These are phyloP conservation scores for Drosophila asahinai DNA, from an alignment of 1,140 invertebrate genomes.

Conservation along the genomic window DNA sequence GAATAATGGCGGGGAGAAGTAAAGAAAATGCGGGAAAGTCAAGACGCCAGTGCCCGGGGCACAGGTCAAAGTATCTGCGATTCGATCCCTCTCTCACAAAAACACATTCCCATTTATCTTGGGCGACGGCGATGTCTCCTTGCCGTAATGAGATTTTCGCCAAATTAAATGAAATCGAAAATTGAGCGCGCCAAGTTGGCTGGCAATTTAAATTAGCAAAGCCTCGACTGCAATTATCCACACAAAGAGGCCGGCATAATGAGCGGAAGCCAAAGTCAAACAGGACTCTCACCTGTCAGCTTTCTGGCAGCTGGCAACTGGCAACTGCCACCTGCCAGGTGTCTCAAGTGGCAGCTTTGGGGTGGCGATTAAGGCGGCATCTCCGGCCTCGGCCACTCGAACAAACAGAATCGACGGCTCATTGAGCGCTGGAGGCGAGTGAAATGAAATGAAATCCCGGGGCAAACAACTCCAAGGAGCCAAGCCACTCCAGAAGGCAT, in stretches of 20 bases:
- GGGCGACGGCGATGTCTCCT: conserved; percentile 5
- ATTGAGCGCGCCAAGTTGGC: conserved; percentile 20
- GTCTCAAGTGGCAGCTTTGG: conserved; percentile 43
- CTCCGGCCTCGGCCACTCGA: conserved; percentile 32
- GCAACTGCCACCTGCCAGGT: conserved; percentile 46
- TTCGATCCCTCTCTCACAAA: conserved; percentile 11
- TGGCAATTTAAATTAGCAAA: conserved; percentile 56
- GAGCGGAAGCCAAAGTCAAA: conserved; percentile 54
- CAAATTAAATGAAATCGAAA: conserved; percentile 60
- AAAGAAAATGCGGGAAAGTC: conserved; percentile 26
- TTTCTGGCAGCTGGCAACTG: conserved; percentile 33
- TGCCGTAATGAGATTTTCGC: conserved; percentile 51
- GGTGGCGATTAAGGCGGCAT: conserved; percentile 38
- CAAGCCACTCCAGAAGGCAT: background rate
- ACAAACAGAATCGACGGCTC: conserved; percentile 56
- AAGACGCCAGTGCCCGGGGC: conserved; percentile 31
- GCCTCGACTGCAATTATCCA: conserved; percentile 44
- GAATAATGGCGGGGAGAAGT: conserved; percentile 5
- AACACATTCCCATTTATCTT: conserved; percentile 52
- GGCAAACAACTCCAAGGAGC: conserved; percentile 54
- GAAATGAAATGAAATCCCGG: conserved; percentile 60
- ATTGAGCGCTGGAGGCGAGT: conserved; percentile 48
- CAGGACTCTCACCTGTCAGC: conserved; percentile 53
- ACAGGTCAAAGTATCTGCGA: conserved; percentile 43
- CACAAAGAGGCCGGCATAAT: conserved; percentile 40